Evolutionary conservation across 1,140 invertebrate genomes (phyloP).

Genomic region (Hyles euphorbiae): DNA sequence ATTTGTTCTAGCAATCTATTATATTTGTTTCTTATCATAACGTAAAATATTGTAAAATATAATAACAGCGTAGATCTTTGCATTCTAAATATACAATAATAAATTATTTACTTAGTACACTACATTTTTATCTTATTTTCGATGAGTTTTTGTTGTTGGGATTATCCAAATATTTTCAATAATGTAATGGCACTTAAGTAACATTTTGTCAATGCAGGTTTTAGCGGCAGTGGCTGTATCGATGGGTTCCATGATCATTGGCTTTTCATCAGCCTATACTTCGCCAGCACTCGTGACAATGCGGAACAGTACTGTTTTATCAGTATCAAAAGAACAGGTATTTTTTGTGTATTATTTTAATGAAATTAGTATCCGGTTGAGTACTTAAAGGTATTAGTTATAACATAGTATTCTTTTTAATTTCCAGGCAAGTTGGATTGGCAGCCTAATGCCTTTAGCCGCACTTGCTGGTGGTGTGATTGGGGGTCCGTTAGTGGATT

Average conservation of each 20-base stretch:
- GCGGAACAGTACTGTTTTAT: constrained; percentile 73
- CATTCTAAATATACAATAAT: too few relatives aligned
- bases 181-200: neutral
- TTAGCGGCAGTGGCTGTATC: constrained; percentile 89
- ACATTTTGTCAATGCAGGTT: constrained; percentile 77
- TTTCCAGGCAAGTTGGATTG: constrained; percentile 91
- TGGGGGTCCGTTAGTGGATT: constrained; percentile 92
- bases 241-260: constrained; percentile 89
- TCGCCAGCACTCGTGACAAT: constrained; percentile 88
- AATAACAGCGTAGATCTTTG: too few relatives aligned
- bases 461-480: constrained; percentile 89
- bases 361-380: neutral
- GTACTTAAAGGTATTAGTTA: neutral
- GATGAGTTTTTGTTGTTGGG: neutral
- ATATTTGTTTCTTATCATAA: too few relatives aligned
- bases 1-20: too few relatives aligned
- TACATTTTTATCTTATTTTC: neutral
- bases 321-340: constrained; percentile 80
- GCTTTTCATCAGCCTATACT: constrained; percentile 90
- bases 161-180: neutral
- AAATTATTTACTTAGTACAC: too few relatives aligned
- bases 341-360: constrained; percentile 17
- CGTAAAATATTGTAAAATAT: too few relatives aligned
- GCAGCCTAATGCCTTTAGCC: constrained; percentile 90
- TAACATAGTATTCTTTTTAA: constrained; percentile 14